phyloP scores from a whole-genome alignment of 2,113 vertebrate genomes.

The Pleuronectes platessa region DNA sequence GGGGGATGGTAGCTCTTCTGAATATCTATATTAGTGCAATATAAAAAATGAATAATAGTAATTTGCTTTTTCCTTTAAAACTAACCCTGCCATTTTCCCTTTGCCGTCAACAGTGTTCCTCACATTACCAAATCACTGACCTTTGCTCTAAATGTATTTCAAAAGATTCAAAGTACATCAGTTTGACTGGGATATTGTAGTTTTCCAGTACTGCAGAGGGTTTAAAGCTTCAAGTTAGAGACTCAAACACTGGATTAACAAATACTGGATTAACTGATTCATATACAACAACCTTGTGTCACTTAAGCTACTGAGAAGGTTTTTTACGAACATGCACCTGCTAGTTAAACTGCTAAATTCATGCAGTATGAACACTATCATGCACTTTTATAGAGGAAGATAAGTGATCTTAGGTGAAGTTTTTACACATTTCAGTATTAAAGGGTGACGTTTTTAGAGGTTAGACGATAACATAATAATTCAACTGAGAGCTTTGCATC shows the following conservation, averaged over 20 bases:
- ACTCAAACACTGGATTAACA: neutral
- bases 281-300: too few species aligned
- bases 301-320: neutral
- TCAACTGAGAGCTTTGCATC: neutral
- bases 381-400: neutral
- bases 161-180: neutral
- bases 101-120: conserved; percentile 4
- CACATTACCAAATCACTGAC: neutral
- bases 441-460: too few species aligned
- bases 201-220: conserved; percentile 28
- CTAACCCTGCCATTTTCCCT: neutral
- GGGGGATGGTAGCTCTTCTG: too few species aligned
- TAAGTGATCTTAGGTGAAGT: too few species aligned
- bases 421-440: too few species aligned
- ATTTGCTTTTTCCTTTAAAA: too few species aligned
- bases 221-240: conserved; percentile 18
- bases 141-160: neutral
- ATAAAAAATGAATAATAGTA: too few species aligned
- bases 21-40: too few species aligned
- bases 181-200: neutral
- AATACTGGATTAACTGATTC: too few species aligned
- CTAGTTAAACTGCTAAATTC: neutral
- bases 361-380: neutral
- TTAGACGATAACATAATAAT: too few species aligned
- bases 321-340: neutral